Conservation (phyloP, 2,888 invertebrate genomes). For the Eilema caniola region DNA sequence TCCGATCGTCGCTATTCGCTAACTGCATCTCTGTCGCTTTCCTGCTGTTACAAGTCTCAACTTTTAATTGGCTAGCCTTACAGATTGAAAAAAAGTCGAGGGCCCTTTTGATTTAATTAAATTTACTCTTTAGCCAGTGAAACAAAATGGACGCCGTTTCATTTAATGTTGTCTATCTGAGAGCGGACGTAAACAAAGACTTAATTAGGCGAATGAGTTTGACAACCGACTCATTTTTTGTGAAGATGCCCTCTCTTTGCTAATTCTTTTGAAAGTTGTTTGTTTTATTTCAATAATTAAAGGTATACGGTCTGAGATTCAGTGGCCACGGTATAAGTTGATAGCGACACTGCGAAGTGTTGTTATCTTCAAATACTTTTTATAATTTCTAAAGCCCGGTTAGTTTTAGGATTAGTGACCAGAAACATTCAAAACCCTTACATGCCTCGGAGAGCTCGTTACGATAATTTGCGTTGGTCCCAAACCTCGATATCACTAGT, state of each 20-base stretch:
- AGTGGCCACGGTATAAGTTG: background rate
- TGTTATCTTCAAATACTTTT: background rate
- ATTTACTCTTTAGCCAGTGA: conserved; percentile 73
- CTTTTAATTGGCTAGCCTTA: conserved; percentile 81
- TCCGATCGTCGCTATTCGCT: conserved; percentile 68
- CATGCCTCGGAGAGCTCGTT: too few species aligned
- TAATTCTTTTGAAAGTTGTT: conserved; percentile 26
- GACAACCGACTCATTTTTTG: conserved; percentile 44
- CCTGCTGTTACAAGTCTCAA: conserved; percentile 69
- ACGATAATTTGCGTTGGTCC: too few species aligned
- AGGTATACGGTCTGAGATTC: background rate
- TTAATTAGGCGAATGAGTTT: conserved; percentile 64
- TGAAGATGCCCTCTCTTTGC: conserved; percentile 27
- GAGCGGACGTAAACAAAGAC: conserved; percentile 57
- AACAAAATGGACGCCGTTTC: conserved; percentile 67
- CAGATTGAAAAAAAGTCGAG: conserved; percentile 77
- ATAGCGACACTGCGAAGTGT: background rate
- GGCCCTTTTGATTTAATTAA: conserved; percentile 79
- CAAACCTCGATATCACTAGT: too few species aligned
- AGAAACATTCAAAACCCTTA: too few species aligned
- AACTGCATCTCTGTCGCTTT: conserved; percentile 40
- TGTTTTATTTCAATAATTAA: conserved; percentile 25
- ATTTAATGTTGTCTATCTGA: conserved; percentile 62
- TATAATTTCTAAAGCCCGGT: too few species aligned
- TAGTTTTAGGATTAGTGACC: too few species aligned